Evolutionary conservation across 2,888 invertebrate species (phyloP), one percentile per base, ranked within the genome.

Genomic region (Trichopria drosophilae): DNA sequence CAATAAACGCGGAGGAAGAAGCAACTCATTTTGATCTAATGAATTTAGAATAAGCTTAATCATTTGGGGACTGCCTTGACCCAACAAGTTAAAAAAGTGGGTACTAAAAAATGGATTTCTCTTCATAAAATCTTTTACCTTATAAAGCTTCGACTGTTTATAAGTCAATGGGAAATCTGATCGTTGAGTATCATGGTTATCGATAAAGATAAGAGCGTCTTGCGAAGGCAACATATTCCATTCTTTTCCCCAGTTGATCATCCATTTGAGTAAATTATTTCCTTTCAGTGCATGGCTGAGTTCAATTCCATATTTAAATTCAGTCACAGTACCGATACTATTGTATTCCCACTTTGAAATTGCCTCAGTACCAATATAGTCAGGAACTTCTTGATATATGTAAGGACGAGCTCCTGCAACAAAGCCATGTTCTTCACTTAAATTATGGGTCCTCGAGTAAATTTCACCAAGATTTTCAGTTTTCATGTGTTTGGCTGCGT

Each of bases 111-210:
- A 15, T 22, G 12, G 22, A 9, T 28, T n/a, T n/a, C n/a, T 12
- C 0, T 1, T 1, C 26, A 6, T 3, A 4, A n/a, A 22, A 4
- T 20, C 4, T 16, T 22, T 26, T 62, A 81, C 85, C 75, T 85
- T 90, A 75, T 90, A 90, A 29, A 78, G 77, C 61, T 79, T 84
- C 0, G 86, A 26, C 1, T 76, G 71, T 66, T 88, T 88, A 73
- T 88, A 83, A 2, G 85, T 89, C 4, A 90, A 77, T 35, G 88
- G 82, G n/a, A n/a, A n/a, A n/a, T n/a, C n/a, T n/a, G n/a, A n/a
- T 64, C 94, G 81, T 72, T 93, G 93, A 67, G 89, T 92, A 72
- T 95, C 95, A 67, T 95, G 94, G 75, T 95, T 95, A 68, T 93
- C 93, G 42, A 93, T 83, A 68, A 93, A 93, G 12, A 87, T 84